Conservation (phyloP, 2,113 vertebrate genomes). For the Burhinus bistriatus region DNA sequence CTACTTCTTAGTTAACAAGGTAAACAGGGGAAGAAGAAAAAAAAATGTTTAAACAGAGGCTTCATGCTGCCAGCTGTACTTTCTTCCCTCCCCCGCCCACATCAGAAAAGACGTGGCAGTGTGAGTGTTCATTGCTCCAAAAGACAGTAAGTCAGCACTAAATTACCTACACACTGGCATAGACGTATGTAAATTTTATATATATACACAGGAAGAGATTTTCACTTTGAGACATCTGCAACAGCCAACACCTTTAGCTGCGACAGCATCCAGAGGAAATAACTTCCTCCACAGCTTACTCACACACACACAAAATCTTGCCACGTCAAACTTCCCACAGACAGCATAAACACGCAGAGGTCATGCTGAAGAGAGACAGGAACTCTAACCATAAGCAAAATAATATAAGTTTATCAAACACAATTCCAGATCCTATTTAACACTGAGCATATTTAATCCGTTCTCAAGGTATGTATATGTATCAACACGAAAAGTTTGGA, state of each 20-base stretch:
- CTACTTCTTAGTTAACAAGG: background rate
- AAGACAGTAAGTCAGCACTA: background rate
- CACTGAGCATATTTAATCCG: background rate
- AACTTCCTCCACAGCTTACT: background rate
- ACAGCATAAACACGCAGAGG: background rate
- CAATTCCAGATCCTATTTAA: background rate
- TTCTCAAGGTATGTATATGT: background rate
- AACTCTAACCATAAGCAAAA: background rate
- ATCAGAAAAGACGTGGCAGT: conserved; percentile 68
- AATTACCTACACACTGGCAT: background rate
- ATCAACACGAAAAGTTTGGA: background rate
- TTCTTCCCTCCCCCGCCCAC: background rate
- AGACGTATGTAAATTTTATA: background rate
- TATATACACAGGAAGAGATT: background rate
- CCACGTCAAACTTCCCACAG: conserved; percentile 76
- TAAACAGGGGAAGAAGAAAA: background rate
- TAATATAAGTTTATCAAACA: background rate
- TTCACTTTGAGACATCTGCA: background rate
- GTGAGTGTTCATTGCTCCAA: background rate
- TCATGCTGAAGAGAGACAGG: background rate
- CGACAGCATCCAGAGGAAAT: background rate
- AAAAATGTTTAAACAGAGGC: background rate
- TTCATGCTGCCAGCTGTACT: background rate
- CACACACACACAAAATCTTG: background rate
- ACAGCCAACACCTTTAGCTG: background rate